These are phyloP conservation scores for Bicyclus anynana DNA, from an alignment of 1,140 invertebrate species.

Conservation along the genomic window DNA sequence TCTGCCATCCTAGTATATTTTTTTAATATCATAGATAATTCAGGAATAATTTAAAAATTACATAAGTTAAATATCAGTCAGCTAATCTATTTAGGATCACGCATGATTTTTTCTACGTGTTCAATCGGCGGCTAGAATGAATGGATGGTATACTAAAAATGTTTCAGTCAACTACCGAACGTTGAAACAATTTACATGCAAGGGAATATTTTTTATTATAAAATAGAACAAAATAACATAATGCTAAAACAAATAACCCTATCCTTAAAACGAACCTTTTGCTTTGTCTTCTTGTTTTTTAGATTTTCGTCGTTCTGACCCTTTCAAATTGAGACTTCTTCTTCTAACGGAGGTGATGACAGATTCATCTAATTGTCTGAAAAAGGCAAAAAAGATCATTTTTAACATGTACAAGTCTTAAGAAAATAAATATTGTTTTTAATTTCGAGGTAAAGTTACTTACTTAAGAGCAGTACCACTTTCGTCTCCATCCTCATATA, in stretches of 20 bases:
- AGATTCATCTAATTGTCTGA: constrained; percentile 86
- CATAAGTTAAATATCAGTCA: no score
- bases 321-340: constrained; percentile 47
- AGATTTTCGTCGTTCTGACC: constrained; percentile 51
- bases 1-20: no score
- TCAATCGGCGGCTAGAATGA: no score
- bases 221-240: constrained; percentile 1
- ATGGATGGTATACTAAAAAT: no score
- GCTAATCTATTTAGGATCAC: no score
- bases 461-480: constrained; percentile 81
- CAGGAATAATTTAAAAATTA: no score
- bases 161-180: not conserved
- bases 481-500: constrained; percentile 91
- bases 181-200: constrained; percentile 15
- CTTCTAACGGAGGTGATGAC: constrained; percentile 73
- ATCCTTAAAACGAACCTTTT: constrained; percentile 38
- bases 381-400: constrained; percentile 18
- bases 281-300: constrained; percentile 59
- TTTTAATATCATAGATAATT: no score
- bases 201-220: not conserved
- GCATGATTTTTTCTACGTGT: no score
- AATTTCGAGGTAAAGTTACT: no score
- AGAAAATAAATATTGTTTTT: no score
- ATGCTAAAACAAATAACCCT: constrained; percentile 7
- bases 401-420: no score